These are phyloP conservation scores for Sturnira hondurensis DNA, from an alignment of 2,113 vertebrate genomes.

Conservation along the genomic window DNA sequence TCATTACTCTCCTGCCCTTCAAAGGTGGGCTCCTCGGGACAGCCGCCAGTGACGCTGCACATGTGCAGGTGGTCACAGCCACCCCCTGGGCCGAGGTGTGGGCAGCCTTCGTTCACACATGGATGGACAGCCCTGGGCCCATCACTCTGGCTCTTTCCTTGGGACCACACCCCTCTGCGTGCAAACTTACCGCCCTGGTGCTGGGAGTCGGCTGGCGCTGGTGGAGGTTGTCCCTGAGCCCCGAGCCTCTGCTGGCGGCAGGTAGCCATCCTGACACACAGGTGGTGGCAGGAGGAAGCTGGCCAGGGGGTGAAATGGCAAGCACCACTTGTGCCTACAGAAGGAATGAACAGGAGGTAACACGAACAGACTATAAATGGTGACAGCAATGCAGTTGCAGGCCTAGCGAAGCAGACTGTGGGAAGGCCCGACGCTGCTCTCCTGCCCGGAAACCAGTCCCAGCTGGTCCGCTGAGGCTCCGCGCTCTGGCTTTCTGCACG, in stretches of 20 bases:
- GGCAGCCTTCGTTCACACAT: neutral
- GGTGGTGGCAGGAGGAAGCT: neutral
- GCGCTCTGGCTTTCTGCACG: neutral
- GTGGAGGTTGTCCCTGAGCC: neutral
- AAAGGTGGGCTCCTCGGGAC: neutral
- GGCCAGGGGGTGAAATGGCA: neutral
- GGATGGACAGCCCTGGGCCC: neutral
- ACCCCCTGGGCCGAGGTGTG: fast-evolving
- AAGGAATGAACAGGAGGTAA: neutral
- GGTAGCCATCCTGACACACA: neutral
- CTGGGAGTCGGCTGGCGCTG: neutral
- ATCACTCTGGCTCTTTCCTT: neutral
- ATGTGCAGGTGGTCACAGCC: neutral
- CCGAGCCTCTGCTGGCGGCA: neutral
- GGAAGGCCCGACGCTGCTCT: neutral
- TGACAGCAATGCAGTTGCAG: neutral
- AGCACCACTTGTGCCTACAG: neutral
- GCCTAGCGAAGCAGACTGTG: neutral
- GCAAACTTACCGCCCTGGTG: fast-evolving
- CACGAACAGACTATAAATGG: neutral
- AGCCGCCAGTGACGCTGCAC: neutral
- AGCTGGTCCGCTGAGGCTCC: neutral
- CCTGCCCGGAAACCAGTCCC: neutral
- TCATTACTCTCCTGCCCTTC: neutral
- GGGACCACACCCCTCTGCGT: fast-evolving